These are phyloP conservation scores for Oryzias woworae DNA, from an alignment of 2,113 vertebrate species.

Conservation along the genomic window DNA sequence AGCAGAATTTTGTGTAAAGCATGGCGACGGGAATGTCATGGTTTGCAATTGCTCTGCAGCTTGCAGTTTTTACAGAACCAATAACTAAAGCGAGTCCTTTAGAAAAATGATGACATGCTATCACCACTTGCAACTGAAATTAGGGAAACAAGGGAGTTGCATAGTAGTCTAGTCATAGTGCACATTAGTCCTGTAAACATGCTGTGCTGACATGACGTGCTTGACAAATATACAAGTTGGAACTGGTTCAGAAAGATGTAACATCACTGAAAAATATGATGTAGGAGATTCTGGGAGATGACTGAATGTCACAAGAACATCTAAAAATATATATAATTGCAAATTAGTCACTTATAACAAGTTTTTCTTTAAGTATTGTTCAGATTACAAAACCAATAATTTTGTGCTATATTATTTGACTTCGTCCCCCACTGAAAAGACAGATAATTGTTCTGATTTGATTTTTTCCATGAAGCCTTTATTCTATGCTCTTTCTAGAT, in stretches of 20 bases:
- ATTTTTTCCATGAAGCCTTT: neutral
- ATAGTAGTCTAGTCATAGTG: neutral
- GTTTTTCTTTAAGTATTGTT: neutral
- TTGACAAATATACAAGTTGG: neutral
- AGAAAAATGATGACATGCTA: neutral
- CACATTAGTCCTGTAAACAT: neutral
- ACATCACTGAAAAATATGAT: neutral
- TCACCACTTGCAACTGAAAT: neutral
- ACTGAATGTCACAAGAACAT: no score
- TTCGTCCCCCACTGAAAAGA: no score
- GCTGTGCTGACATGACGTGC: neutral
- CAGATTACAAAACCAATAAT: neutral
- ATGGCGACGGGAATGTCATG: neutral
- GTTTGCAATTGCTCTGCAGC: neutral
- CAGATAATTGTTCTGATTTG: neutral
- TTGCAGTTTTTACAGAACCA: neutral
- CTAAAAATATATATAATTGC: no score
- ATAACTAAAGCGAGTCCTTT: neutral
- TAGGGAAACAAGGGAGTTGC: neutral
- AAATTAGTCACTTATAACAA: no score
- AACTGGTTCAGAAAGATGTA: neutral
- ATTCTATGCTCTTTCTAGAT: slow-evolving; percentile 25
- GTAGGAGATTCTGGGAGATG: neutral
- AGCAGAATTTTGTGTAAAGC: neutral
- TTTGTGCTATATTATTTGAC: no score